Evolutionary conservation across 2,888 invertebrate species (phyloP), one percentile per base, ranked within the genome.

Genomic region (Stegana nigrithorax): DNA sequence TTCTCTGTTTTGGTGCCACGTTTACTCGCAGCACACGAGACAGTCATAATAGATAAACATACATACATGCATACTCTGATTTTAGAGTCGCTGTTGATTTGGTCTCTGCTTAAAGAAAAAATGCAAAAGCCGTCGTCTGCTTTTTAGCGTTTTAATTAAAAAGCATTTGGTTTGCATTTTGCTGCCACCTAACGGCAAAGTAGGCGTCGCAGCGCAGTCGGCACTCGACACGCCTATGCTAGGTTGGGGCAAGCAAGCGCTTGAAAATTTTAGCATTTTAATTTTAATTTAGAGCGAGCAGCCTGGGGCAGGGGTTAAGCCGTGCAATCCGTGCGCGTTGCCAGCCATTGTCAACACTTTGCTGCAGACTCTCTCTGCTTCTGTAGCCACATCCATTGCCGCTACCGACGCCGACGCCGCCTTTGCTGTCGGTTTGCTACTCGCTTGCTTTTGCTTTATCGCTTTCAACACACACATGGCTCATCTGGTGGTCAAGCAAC

Each of bases 251-350:
- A 42, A 26, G 60, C 60, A 67, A 66, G 62, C 19, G 50, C 55
- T 50, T 67, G n/a, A n/a, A 75, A 78, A 77, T 73, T 79, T 79
- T 74, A 72, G 78, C 81, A 78, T 81, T 82, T 81, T 80, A 78
- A 81, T 80, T 80, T 80, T 75, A 81, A 80, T 81, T 80, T 78
- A 73, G 70, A 67, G 71, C 67, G 68, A 78, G n/a, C 47, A 25
- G 23, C 2, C 14, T 47, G 6, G 29, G 4, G 63, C 66, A 67
- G 60, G 65, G 63, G 63, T 65, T 68, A 64, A 67, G 65, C 64
- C 66, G 66, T 67, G n/a, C n/a, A n/a, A n/a, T n/a, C n/a, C n/a
- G n/a, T n/a, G n/a, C n/a, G n/a, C n/a, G n/a, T n/a, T n/a, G n/a
- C n/a, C n/a, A n/a, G 62, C 59, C 60, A 59, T 21, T 26, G 50